Evolutionary conservation across 2,113 vertebrate species (phyloP), one percentile per base, ranked within the genome.

Genomic region (Hystrix brachyura): DNA sequence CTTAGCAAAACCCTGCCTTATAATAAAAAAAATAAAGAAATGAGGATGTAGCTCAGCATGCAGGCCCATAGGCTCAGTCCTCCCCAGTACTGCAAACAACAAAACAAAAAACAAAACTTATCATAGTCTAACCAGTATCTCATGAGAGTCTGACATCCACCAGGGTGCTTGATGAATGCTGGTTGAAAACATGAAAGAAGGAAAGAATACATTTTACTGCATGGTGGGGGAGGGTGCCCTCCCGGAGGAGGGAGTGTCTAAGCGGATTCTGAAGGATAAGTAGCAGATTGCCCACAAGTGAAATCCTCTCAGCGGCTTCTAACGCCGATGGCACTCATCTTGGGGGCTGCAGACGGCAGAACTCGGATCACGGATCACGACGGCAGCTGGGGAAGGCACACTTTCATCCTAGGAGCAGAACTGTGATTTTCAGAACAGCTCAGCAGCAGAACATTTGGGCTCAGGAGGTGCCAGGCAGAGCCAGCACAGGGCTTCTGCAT

Each of bases 331-430:
- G 55, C 53, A 19, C 23, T 81, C 38, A 18, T 81, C 67, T 38
- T 32, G 43, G 25, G 27, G 4, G 11, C 74, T 13, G 4, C 2
- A 46, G 79, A 25, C 5, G 84, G 46, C 81, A 80, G 74, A 91
- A 18, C n/a, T 65, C 10, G n/a, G 53, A 67, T 25, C n/a, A 57
- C 64, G 0, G 53, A 67, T 25, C n/a, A 57, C 64, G 0, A 67
- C 7, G 9, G 74, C 60, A 6, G 17, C 57, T 34, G 1, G 0
- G 53, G 62, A 27, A 18, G 48, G 91, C n/a, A 19, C n/a, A 80
- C 55, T 94, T 84, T 59, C 91, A 71, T 80, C 34, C 94, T 7
- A 13, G 79, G 48, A 89, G 43, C 71, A 84, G 67, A 79, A n/a
- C 57, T 23, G 4, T 9, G 29, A 34, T 27, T 27, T 29, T 82